Base-by-base conservation (phyloP, 2,888 invertebrate genomes). In the Willowsia nigromaculata region DNA sequence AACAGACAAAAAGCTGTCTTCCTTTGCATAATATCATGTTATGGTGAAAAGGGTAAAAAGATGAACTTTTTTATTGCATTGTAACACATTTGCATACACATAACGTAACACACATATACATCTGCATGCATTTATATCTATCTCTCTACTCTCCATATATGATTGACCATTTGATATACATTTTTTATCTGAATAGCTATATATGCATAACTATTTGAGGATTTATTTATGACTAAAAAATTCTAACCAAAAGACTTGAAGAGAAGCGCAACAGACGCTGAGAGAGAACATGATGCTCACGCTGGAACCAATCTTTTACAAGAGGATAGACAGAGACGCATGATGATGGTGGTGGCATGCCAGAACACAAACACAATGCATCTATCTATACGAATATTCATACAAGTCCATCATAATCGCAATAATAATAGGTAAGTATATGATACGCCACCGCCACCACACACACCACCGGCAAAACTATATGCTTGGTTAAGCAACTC, bases 401-500 rank as follows among this genome's bases (percentile, higher is more conserved):
- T 65, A n/a, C 18, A 5, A 18, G 65, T 18, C 65, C 18, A 18
- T 18, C 37, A 65, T 33, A 13, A 33, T 37, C 65, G 37, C 37
- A 18, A n/a, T 65, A 18, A 37, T 65, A 37, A n/a, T 65, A 65
- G 65, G 65, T 65, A 37, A 65, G 65, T 37, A n/a, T 18, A 25
- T 37, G 6, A 50, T n/a, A 65, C 7, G 13, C 25, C 27, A 25
- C 13, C 27, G 27, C 25, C 27, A 56, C 56, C 56, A 56, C 62
- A n/a, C 13, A 59, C 65, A 37, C 37, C 65, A 43, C 71, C 71
- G 71, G 71, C 71, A 71, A 71, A n/a, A 71, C 71, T 40, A 71
- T 71, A 30, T 25, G 71, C 71, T 71, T 71, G 71, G 71, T 81
- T 81, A 62, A 62, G 81, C 81, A 81, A 65, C 62, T 81, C 81